phyloP scores from a whole-genome alignment of 2,797 vertebrate species.

The Phylloscopus collybita region DNA sequence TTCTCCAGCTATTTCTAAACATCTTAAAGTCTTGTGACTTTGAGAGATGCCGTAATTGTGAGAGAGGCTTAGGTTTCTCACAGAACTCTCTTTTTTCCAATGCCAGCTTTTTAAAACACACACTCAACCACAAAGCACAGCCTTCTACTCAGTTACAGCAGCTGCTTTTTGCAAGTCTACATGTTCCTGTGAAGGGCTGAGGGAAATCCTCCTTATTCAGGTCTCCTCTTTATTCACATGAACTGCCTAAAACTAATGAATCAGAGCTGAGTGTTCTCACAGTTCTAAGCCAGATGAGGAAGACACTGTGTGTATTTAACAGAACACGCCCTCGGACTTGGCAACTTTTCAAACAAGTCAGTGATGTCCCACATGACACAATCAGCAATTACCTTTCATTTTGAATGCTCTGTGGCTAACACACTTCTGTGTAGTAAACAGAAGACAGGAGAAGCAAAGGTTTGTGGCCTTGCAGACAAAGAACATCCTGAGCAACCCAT shows the following conservation, averaged over 20 bases:
- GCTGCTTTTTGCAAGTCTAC: not conserved
- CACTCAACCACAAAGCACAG: not conserved
- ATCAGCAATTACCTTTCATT: not conserved
- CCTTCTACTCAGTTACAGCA: not conserved
- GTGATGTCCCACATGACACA: not conserved
- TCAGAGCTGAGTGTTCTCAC: not conserved
- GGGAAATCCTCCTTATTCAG: not conserved
- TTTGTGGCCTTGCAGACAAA: not conserved
- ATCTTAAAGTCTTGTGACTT: not conserved
- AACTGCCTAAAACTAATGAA: not conserved
- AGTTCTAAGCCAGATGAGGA: not conserved
- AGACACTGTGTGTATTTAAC: not conserved
- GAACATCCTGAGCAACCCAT: not conserved
- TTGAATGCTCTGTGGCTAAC: not conserved
- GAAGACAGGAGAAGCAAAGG: not conserved
- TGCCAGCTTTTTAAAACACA: not conserved
- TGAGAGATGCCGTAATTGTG: not conserved
- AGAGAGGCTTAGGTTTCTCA: not conserved
- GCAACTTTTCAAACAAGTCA: not conserved
- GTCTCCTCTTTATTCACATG: not conserved
- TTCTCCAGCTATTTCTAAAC: not conserved
- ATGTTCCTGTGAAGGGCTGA: not conserved
- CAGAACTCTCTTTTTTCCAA: not conserved
- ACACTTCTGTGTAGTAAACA: not conserved
- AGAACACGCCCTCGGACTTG: not conserved